phyloP scores from a whole-genome alignment of 1,140 invertebrate species.

The Battus philenor region DNA sequence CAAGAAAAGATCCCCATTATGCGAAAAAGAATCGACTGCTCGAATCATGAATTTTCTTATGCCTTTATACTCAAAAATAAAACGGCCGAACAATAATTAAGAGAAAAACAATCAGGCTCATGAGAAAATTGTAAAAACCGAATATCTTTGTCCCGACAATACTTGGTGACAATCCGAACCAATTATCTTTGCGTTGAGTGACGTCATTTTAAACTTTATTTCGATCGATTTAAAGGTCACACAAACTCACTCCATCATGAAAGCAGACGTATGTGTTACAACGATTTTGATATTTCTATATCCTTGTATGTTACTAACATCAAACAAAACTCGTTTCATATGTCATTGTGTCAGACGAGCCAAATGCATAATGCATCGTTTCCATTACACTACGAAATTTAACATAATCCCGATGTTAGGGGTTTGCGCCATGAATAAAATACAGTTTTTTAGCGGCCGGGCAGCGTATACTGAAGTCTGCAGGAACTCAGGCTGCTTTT shows the following conservation, averaged over 20 bases:
- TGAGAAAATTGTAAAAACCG: conserved; percentile 17
- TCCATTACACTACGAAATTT: conserved; percentile 73
- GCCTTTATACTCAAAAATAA: conserved; percentile 42
- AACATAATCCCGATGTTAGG: conserved; percentile 70
- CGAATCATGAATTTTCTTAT: conserved; percentile 44
- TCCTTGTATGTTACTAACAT: conserved; percentile 50
- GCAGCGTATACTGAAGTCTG: conserved; percentile 23
- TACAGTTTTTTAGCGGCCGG: conserved; percentile 52
- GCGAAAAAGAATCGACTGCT: conserved; percentile 57
- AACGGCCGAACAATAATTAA: conserved; percentile 39
- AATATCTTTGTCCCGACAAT: neutral
- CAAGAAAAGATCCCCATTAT: conserved; percentile 67
- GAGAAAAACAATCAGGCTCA: conserved; percentile 34
- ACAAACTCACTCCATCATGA: neutral
- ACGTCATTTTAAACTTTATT: neutral
- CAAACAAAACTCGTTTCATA: conserved; percentile 53
- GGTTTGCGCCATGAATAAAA: conserved; percentile 69
- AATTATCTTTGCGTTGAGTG: conserved; percentile 5
- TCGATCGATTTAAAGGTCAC: neutral
- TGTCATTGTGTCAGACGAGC: conserved; percentile 60
- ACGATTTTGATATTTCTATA: conserved; percentile 48
- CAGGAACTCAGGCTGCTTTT: conserved; percentile 36
- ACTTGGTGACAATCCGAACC: conserved; percentile 4
- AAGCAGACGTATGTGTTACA: neutral
- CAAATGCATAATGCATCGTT: conserved; percentile 68